These are phyloP conservation scores for Lithodes maja DNA, from an alignment of 2,888 invertebrate species.

Conservation along the genomic window DNA sequence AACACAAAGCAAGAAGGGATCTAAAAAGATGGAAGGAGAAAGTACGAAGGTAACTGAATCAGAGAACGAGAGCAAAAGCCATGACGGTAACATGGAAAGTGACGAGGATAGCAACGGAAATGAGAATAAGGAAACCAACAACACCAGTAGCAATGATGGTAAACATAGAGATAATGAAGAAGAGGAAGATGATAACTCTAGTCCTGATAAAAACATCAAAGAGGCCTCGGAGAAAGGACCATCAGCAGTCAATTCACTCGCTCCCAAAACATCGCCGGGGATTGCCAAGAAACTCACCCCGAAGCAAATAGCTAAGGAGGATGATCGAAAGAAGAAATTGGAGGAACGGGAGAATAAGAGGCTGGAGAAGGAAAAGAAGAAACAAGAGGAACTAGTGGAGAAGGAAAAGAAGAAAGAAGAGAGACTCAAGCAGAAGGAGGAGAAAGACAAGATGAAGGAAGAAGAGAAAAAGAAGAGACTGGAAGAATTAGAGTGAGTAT, in stretches of 20 bases:
- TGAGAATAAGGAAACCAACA: not conserved
- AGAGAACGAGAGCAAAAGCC: not conserved
- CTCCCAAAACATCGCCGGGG: not conserved
- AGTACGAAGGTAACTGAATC: too few species aligned
- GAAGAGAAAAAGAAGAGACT: slow-evolving; percentile 1
- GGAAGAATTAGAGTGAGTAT: slow-evolving; percentile 10
- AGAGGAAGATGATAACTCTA: not conserved
- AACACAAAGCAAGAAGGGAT: not conserved
- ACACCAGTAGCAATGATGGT: too few species aligned
- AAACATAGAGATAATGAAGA: not conserved
- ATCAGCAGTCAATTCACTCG: not conserved
- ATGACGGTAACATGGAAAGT: not conserved
- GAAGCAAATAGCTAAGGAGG: not conserved
- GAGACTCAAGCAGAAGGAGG: not conserved
- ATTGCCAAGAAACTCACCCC: not conserved
- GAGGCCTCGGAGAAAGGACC: not conserved
- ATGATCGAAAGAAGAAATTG: not conserved
- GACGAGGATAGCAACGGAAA: not conserved
- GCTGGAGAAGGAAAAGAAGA: slow-evolving; percentile 3
- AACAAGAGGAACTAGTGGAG: not conserved
- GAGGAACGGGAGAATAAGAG: not conserved
- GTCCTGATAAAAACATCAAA: too few species aligned
- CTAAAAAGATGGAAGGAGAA: not conserved
- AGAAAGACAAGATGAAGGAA: not conserved
- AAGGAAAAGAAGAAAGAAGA: slow-evolving; percentile 7